Base-by-base conservation (phyloP, 2,888 invertebrate genomes). In the Agrotis puta region DNA sequence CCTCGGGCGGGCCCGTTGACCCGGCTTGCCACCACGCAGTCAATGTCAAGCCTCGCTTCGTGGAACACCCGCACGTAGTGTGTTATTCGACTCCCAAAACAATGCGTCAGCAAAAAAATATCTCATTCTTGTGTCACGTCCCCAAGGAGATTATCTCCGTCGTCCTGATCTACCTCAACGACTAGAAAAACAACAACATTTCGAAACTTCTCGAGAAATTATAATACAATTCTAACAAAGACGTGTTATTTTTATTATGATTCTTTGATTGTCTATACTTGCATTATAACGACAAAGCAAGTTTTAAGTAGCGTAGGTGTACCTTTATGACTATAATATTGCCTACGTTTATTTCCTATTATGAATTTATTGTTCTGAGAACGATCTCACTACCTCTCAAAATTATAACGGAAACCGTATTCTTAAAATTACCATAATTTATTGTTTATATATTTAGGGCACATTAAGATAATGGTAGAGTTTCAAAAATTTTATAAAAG, bases 21-120 rank as follows among this genome's bases (percentile, higher is more conserved):
- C 79, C 73, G 67, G 24, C 56, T 58, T 70, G 47, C 62, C 61
- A 63, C 56, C 70, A 68, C 48, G 53, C 72, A 81, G 78, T 79
- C 84, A 79, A 82, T 86, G 88, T 86, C 86, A 88, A 82, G 85
- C 81, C 85, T 74, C 70, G 79, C 81, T 87, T 87, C 82, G 87
- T 67, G 64, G 87, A 87, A 85, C 64, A 64, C 67, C 67, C 47
- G 53, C 68, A 61, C 74, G 72, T 76, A 70, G 62, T 70, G n/a
- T 85, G 79, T 76, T 68, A 79, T 88, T 87, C 75, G 84, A 82
- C 83, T 84, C 86, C 88, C 88, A 88, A 92, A 92, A 93, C 92
- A 93, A 93, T 93, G 94, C 90, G 93, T 94, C 93, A 93, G 94
- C 93, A 89, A 88, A 90, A 77, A 90, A 92, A 89, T 84, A 80